Evolutionary conservation across 2,797 vertebrate species (phyloP).

Genomic region (Brachyalestes nurse): DNA sequence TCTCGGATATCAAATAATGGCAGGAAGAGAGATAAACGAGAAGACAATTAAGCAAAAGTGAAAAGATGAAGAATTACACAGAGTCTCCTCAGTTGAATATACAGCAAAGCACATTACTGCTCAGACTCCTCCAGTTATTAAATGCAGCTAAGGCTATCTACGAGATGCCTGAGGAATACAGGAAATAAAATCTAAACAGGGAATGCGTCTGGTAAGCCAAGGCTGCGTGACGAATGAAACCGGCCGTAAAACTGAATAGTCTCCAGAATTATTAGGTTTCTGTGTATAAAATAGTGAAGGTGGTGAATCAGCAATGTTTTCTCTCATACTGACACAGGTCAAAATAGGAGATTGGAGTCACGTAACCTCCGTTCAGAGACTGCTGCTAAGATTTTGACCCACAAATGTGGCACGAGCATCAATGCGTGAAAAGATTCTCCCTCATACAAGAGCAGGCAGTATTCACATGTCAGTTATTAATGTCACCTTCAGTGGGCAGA

Average conservation of each 20-base stretch:
- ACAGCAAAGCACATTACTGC: background rate
- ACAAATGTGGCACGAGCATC: background rate
- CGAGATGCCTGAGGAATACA: background rate
- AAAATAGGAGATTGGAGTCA: background rate
- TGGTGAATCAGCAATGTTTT: background rate
- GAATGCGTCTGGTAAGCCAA: background rate
- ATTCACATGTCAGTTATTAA: slow-evolving; percentile 17
- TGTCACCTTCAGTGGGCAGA: slow-evolving; percentile 14
- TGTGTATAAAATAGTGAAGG: background rate
- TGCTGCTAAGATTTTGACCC: background rate
- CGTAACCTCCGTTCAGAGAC: background rate
- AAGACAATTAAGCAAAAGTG: background rate
- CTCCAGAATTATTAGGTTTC: background rate
- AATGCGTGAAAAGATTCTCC: background rate
- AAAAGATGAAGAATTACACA: background rate
- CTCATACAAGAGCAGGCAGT: background rate
- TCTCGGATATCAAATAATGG: slow-evolving; percentile 10
- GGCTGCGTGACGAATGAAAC: background rate
- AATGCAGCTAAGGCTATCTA: background rate
- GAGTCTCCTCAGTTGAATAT: background rate
- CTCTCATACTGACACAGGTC: background rate
- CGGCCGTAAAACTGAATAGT: background rate
- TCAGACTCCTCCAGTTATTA: background rate
- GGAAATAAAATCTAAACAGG: slow-evolving; percentile 1
- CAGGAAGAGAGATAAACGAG: background rate